Conservation (phyloP, 2,113 vertebrate genomes). For the Gavialis gangeticus region DNA sequence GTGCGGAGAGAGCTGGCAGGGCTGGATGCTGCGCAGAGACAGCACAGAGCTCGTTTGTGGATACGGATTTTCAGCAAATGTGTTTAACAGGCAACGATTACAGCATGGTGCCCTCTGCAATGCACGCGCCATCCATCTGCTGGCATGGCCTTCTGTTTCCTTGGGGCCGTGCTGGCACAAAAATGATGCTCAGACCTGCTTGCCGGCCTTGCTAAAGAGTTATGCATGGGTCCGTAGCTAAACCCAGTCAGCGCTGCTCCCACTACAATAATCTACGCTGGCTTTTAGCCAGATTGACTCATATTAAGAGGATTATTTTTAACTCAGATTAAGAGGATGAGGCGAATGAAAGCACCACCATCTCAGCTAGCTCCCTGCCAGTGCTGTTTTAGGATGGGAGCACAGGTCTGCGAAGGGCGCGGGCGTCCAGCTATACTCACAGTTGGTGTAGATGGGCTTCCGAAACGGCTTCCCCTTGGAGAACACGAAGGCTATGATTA, state of each 20-base stretch:
- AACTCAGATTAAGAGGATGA: background rate
- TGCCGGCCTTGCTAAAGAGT: background rate
- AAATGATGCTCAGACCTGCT: background rate
- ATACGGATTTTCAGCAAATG: background rate
- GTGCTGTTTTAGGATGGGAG: background rate
- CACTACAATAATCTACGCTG: no score
- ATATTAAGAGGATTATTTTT: background rate
- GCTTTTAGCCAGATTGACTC: background rate
- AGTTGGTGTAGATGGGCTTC: constrained; percentile 80
- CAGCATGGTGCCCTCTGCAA: background rate
- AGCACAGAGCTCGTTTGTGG: background rate
- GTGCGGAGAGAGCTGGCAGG: background rate
- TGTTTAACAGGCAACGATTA: background rate
- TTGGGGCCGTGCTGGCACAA: background rate
- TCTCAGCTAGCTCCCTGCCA: background rate
- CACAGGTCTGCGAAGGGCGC: background rate
- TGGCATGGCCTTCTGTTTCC: background rate
- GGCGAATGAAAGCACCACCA: background rate
- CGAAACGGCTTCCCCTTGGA: constrained; percentile 81
- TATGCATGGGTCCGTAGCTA: background rate
- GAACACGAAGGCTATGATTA: constrained; percentile 74
- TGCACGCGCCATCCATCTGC: background rate
- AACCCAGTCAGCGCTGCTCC: background rate
- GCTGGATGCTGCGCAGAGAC: background rate
- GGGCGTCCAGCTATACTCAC: constrained; percentile 64